A percentile compares a stretch with the other conserved stretches of the same genome.
These are phyloP conservation scores for Peucedramus taeniatus DNA, from an alignment of 2,113 vertebrate species.

Conservation along the genomic window DNA sequence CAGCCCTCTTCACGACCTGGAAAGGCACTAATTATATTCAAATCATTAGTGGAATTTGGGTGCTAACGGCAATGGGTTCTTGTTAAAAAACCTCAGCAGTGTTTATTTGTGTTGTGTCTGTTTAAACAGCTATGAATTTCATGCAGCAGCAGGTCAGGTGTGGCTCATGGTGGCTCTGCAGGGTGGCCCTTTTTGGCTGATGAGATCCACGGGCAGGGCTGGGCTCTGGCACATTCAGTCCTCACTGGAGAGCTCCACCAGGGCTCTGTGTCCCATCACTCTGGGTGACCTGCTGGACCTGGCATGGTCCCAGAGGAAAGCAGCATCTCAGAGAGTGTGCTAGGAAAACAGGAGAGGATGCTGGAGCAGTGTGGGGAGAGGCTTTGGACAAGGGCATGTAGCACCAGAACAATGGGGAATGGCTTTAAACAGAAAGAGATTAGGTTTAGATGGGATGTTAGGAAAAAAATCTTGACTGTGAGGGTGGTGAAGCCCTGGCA, in stretches of 20 bases:
- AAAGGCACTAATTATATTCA: conserved; percentile 12
- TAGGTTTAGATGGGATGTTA: not conserved
- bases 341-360: too few species aligned
- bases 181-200: not conserved
- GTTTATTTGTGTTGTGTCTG: not conserved
- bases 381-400: not conserved
- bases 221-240: fast-evolving
- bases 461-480: not conserved
- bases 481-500: not conserved
- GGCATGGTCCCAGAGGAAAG: not conserved
- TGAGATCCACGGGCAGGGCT: fast-evolving
- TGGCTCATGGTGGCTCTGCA: not conserved
- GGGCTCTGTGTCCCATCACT: too few species aligned
- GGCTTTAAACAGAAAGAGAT: not conserved
- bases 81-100: not conserved
- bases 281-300: not conserved
- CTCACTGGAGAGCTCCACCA: fast-evolving
- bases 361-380: not conserved
- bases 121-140: not conserved
- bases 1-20: not conserved
- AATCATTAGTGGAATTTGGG: not conserved
- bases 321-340: not conserved
- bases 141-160: not conserved
- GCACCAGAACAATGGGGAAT: not conserved
- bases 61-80: not conserved